Evolutionary conservation across 2,113 vertebrate species (phyloP).

Genomic region (Pycnonotus jocosus): DNA sequence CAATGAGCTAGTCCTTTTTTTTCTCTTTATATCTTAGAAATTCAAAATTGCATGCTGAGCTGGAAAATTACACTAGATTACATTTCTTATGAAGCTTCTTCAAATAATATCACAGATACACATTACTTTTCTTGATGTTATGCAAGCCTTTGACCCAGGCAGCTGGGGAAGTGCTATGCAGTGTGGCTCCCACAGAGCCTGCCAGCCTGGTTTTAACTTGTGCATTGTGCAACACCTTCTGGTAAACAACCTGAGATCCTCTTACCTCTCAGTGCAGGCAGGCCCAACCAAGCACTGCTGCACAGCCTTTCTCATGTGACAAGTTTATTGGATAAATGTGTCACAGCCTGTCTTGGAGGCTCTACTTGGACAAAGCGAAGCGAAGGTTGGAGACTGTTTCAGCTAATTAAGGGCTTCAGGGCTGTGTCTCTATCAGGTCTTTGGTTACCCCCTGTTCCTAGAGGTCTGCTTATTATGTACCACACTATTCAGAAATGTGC

Average conservation of each 20-base stretch:
- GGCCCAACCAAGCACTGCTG: neutral
- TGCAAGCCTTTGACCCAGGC: neutral
- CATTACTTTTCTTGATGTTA: neutral
- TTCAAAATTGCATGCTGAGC: neutral
- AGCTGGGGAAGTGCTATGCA: neutral
- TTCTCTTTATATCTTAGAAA: neutral
- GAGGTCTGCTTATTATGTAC: neutral
- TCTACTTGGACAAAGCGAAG: neutral
- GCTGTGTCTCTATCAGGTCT: neutral
- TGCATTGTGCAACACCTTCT: constrained; percentile 6
- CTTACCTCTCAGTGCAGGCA: neutral
- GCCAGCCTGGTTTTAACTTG: neutral
- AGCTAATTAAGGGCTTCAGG: neutral
- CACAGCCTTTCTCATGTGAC: neutral
- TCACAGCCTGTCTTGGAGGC: neutral
- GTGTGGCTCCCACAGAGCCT: constrained; percentile 20
- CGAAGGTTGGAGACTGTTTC: fast-evolving
- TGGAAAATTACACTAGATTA: neutral
- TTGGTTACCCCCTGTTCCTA: neutral
- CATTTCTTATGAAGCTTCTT: neutral
- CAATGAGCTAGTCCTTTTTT: neutral
- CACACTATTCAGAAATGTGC: neutral
- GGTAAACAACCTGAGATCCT: constrained; percentile 21
- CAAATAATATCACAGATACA: neutral
- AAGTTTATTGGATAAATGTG: neutral